phyloP scores from a whole-genome alignment of 2,888 invertebrate species.

The Ochropleura plecta region DNA sequence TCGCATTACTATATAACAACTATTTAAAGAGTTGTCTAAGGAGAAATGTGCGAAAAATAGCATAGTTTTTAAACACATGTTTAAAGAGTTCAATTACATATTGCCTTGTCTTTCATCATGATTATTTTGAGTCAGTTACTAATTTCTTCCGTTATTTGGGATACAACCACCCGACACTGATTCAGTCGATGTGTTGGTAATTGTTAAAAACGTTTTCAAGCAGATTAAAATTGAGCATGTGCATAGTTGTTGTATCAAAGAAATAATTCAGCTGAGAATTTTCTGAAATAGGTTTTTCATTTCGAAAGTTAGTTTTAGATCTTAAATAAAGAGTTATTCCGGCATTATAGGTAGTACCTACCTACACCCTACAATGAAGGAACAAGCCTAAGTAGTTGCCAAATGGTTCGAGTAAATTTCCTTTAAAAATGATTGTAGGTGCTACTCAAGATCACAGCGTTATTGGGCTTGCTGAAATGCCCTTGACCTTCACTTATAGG shows the following conservation, averaged over 20 bases:
- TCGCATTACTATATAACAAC: conserved; percentile 25
- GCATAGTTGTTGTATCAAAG: not conserved
- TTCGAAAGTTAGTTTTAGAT: not conserved
- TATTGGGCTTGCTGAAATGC: not conserved
- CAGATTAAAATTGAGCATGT: not conserved
- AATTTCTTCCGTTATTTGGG: not conserved
- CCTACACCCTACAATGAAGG: not conserved
- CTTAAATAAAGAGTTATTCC: not conserved
- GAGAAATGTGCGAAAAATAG: conserved; percentile 23
- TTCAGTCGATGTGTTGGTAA: not conserved
- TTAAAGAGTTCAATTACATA: not conserved
- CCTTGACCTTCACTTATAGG: not conserved
- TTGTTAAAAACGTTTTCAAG: not conserved
- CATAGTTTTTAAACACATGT: not conserved
- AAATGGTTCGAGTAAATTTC: not conserved
- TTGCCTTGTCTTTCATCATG: not conserved
- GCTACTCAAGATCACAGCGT: not conserved
- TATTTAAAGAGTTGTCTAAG: conserved; percentile 23
- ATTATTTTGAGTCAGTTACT: not conserved
- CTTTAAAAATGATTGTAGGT: not conserved
- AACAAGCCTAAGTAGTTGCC: not conserved
- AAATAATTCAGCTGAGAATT: not conserved
- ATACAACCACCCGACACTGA: not conserved
- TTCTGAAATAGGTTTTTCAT: not conserved
- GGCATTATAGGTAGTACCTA: not conserved